Conservation (phyloP, 1,140 invertebrate species). For the Drosophila nigrodunni region DNA sequence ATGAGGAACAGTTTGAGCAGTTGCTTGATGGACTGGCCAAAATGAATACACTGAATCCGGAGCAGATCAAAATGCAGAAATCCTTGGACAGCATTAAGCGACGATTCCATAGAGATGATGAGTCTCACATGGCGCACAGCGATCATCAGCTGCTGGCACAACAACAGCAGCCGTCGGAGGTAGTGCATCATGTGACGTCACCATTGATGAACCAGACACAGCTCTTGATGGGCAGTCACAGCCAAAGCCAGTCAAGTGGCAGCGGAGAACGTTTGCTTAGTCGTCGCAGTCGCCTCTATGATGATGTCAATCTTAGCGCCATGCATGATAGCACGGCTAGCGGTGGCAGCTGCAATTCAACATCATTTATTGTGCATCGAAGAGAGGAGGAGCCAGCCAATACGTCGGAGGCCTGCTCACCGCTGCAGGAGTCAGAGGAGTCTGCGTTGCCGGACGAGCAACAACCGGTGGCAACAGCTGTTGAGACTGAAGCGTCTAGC, state of each 20-base stretch:
- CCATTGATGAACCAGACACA: slow-evolving; percentile 28
- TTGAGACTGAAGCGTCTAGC: slow-evolving; percentile 48
- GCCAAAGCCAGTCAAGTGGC: slow-evolving; percentile 38
- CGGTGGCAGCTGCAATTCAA: slow-evolving; percentile 58
- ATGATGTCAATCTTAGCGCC: slow-evolving; percentile 76
- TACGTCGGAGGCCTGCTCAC: slow-evolving; percentile 11
- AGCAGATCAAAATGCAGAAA: slow-evolving; percentile 79
- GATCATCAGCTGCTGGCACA: slow-evolving; percentile 20
- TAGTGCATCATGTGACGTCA: slow-evolving; percentile 27
- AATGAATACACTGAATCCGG: slow-evolving; percentile 62
- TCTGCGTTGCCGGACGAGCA: slow-evolving; percentile 3
- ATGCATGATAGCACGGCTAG: slow-evolving; percentile 62
- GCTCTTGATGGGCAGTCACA: slow-evolving; percentile 43
- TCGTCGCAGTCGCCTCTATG: slow-evolving; percentile 78
- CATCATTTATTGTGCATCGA: slow-evolving; percentile 75
- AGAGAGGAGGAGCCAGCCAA: slow-evolving; percentile 34
- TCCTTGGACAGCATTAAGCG: slow-evolving; percentile 79
- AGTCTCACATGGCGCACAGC: slow-evolving; percentile 15
- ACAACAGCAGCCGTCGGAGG: slow-evolving; percentile 12
- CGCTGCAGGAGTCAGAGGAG: slow-evolving; percentile 29
- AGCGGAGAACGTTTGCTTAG: slow-evolving; percentile 71
- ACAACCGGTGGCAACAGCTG: neutral
- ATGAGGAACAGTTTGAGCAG: slow-evolving; percentile 81
- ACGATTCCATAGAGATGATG: slow-evolving; percentile 64
- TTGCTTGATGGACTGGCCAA: slow-evolving; percentile 75